These are phyloP conservation scores for Elymnias hypermnestra DNA, from an alignment of 1,140 invertebrate genomes.

Conservation along the genomic window DNA sequence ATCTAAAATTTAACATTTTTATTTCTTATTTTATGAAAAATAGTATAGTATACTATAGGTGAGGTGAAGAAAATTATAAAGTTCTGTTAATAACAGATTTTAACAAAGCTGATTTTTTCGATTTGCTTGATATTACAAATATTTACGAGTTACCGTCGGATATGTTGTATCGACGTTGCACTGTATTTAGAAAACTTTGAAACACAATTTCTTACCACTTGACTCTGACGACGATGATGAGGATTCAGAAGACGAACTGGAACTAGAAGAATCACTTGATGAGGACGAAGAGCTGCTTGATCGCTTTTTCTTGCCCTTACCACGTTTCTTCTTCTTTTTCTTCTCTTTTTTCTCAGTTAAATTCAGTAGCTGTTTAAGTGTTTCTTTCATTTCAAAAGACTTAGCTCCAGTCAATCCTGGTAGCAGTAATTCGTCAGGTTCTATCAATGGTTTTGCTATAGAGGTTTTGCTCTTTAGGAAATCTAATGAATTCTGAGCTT, in stretches of 20 bases:
- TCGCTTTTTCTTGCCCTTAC: conserved; percentile 82
- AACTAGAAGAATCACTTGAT: conserved; percentile 80
- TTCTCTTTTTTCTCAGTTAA: conserved; percentile 79
- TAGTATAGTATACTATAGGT: too few species aligned
- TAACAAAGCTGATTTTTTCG: too few species aligned
- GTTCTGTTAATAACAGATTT: too few species aligned
- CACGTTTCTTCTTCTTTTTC: conserved; percentile 85
- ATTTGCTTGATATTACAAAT: too few species aligned
- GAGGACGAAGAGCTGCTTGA: conserved; percentile 81
- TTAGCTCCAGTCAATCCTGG: conserved; percentile 75
- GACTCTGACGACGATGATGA: conserved; percentile 78
- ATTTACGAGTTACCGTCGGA: too few species aligned
- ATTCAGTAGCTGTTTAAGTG: conserved; percentile 79
- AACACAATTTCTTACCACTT: conserved; percentile 68
- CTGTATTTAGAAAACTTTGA: too few species aligned
- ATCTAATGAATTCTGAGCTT: conserved; percentile 88
- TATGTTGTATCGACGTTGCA: too few species aligned
- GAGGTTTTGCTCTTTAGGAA: conserved; percentile 83
- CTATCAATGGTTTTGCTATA: conserved; percentile 76
- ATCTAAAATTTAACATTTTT: too few species aligned
- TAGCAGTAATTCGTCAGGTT: conserved; percentile 77
- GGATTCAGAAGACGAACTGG: conserved; percentile 79
- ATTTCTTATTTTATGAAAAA: too few species aligned
- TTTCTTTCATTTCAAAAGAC: conserved; percentile 79
- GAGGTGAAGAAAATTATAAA: too few species aligned